phyloP scores from a whole-genome alignment of 2,888 invertebrate species.

The Hypomecis punctinalis region DNA sequence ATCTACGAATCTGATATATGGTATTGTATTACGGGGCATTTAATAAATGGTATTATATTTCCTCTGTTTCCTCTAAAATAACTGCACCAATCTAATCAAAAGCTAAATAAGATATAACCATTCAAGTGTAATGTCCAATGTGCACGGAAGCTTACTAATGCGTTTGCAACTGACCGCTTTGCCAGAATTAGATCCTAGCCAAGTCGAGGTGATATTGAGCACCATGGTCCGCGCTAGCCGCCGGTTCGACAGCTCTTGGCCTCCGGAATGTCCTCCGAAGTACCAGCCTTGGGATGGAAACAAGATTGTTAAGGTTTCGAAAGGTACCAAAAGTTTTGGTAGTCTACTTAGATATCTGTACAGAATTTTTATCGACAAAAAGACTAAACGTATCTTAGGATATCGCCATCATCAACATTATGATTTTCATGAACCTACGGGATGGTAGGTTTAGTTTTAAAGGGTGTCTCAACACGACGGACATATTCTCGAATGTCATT shows the following conservation, averaged over 20 bases:
- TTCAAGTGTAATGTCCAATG: neutral
- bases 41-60: no score
- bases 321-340: slow-evolving; percentile 66
- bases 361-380: no score
- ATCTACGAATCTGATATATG: no score
- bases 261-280: slow-evolving; percentile 57
- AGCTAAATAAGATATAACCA: neutral
- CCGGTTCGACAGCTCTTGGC: slow-evolving; percentile 74
- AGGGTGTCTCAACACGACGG: no score
- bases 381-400: neutral
- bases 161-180: slow-evolving; percentile 62
- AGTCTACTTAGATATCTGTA: no score
- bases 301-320: slow-evolving; percentile 71
- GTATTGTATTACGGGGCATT: no score
- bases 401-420: no score
- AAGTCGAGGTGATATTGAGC: slow-evolving; percentile 76
- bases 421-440: no score
- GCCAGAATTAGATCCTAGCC: slow-evolving; percentile 77
- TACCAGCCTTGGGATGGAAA: slow-evolving; percentile 66
- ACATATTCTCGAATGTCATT: no score
- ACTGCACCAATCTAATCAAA: neutral
- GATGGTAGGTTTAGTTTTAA: no score
- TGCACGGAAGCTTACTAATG: slow-evolving; percentile 63
- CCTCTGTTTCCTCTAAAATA: neutral
- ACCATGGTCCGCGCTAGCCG: slow-evolving; percentile 68